Conservation (phyloP, 2,113 vertebrate genomes). For the Carassius gibelio region DNA sequence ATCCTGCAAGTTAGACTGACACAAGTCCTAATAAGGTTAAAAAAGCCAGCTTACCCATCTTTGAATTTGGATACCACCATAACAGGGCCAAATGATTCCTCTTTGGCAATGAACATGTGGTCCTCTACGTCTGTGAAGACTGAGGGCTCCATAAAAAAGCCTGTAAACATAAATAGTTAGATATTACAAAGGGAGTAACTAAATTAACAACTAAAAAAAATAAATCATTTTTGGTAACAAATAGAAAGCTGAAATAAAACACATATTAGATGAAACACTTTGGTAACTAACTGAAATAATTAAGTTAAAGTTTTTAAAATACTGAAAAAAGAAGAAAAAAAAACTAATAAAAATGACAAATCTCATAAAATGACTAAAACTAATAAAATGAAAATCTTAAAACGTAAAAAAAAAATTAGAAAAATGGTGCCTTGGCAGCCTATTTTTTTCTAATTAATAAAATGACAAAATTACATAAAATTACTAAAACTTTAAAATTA, state of each 20-base stretch:
- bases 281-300: no score
- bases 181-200: background rate
- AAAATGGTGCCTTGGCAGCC: no score
- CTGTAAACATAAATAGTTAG: conserved; percentile 62
- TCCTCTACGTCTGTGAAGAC: conserved; percentile 84
- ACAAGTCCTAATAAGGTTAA: background rate
- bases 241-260: background rate
- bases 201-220: background rate
- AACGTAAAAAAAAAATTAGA: no score
- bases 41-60: conserved; percentile 80
- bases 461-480: no score
- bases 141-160: conserved; percentile 88
- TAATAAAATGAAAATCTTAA: no score
- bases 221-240: background rate
- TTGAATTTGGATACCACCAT: conserved; percentile 97
- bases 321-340: no score
- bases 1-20: background rate
- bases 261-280: no score
- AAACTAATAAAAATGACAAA: no score
- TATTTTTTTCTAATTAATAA: no score
- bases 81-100: conserved; percentile 94
- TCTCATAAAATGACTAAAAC: no score
- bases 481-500: no score
- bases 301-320: no score
- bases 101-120: conserved; percentile 84